phyloP scores from a whole-genome alignment of 2,888 invertebrate species.

The Corythucha ciliata region DNA sequence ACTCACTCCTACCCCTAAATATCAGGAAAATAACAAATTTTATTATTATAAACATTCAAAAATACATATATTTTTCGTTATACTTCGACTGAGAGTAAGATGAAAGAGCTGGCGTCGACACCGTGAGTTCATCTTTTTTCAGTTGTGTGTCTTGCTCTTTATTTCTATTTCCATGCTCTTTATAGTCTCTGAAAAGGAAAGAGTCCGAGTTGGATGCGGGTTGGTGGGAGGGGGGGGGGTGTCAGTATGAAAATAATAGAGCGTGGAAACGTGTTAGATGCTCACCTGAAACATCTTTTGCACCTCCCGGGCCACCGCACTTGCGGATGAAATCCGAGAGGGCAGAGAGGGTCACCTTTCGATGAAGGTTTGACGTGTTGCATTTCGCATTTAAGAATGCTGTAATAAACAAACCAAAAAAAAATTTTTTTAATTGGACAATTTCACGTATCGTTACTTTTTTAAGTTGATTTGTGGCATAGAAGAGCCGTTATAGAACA shows the following conservation, averaged over 20 bases:
- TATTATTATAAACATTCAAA: too few species aligned
- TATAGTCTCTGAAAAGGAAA: conserved; percentile 59
- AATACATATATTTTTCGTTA: too few species aligned
- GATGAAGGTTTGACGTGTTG: conserved; percentile 67
- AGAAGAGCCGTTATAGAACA: too few species aligned
- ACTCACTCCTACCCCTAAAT: conserved; percentile 14
- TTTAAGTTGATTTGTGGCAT: too few species aligned
- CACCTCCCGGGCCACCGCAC: conserved; percentile 88
- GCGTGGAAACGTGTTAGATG: neutral
- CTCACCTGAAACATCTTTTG: conserved; percentile 77
- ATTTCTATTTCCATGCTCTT: conserved; percentile 68
- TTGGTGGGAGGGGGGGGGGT: too few species aligned
- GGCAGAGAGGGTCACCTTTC: conserved; percentile 81
- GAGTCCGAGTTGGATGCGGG: too few species aligned
- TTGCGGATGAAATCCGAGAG: conserved; percentile 88
- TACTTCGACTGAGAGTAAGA: too few species aligned
- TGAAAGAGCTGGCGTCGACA: conserved; percentile 70
- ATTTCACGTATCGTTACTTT: neutral
- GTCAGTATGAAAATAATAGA: neutral
- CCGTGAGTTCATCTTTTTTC: conserved; percentile 50
- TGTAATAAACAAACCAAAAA: conserved; percentile 9
- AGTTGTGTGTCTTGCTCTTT: conserved; percentile 51
- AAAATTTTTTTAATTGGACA: neutral
- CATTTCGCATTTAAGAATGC: conserved; percentile 43
- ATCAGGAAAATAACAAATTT: neutral